Evolutionary conservation across 23 tunicate species (phyloP), one percentile per base, ranked within the genome.

Genomic region (Ciona savignyi): DNA sequence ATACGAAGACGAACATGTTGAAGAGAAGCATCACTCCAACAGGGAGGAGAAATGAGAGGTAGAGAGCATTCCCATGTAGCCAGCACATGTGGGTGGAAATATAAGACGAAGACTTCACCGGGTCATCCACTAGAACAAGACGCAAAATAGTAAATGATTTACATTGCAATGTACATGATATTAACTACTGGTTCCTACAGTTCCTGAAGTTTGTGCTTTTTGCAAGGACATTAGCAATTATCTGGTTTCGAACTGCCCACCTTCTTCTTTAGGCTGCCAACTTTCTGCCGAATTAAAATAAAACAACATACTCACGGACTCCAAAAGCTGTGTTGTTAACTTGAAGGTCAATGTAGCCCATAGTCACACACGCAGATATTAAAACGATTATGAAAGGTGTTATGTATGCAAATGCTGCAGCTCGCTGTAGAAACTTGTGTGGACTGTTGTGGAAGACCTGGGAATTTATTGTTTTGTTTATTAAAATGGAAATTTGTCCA

Each of bases 351-450:
- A 68, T 15, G 65, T 67, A 62, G 3, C 81, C 81, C 60, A 83
- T 56, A 0, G 88, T 62, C 2, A 76, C 2, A 20, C 67, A 32
- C 3, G 49, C 70, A 35, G 63, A 35, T 0, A 68, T 22, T n/a
- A 32, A 3, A 29, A 79, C 78, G 27, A 76, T 61, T 21, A 75
- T 0, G 4, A 76, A 34, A 23, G 88, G 88, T 0, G 63, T 21
- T 23, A 71, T 76, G 70, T 83, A 83, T n/a, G 80, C 81, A 68
- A 83, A 75, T 22, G 51, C 63, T 11, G 78, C 30, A n/a, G 56
- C 32, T 49, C 78, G 69, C 68, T 63, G 78, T 1, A 74, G 49
- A 62, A 74, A 62, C 29, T 60, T 28, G 23, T 33, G 27, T 1
- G 26, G 31, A 62, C 56, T 24, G 1, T 63, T 33, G 2, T 64